These are phyloP conservation scores for Ivindomyrus marchei DNA, from an alignment of 2,113 vertebrate genomes.

Conservation along the genomic window DNA sequence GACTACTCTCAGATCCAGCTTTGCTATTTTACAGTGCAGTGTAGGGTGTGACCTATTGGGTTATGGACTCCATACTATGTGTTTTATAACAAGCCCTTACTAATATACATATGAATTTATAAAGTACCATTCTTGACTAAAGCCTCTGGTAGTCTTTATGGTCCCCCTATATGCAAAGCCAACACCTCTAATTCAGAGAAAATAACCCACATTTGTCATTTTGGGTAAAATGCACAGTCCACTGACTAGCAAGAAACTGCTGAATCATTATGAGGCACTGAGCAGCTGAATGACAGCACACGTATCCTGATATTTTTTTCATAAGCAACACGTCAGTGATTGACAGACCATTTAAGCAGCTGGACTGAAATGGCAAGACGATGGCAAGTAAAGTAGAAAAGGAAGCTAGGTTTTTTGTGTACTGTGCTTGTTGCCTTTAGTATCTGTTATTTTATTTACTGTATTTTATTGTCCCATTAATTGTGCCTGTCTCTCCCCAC, in stretches of 20 bases:
- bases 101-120: neutral
- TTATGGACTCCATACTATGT: neutral
- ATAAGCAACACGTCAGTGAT: neutral
- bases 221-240: neutral
- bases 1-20: neutral
- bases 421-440: neutral
- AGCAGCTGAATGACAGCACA: neutral
- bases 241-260: neutral
- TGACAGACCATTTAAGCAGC: neutral
- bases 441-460: neutral
- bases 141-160: neutral
- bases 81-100: neutral
- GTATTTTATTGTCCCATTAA: neutral
- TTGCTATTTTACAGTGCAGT: neutral
- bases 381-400: neutral
- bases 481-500: neutral
- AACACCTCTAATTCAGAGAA: neutral
- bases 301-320: neutral
- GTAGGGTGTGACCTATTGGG: neutral
- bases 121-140: neutral
- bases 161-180: neutral
- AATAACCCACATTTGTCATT: neutral
- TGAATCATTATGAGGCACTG: neutral
- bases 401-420: neutral
- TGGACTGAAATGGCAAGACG: neutral